These are phyloP conservation scores for Parus major DNA, from an alignment of 2,113 vertebrate species.

Conservation along the genomic window DNA sequence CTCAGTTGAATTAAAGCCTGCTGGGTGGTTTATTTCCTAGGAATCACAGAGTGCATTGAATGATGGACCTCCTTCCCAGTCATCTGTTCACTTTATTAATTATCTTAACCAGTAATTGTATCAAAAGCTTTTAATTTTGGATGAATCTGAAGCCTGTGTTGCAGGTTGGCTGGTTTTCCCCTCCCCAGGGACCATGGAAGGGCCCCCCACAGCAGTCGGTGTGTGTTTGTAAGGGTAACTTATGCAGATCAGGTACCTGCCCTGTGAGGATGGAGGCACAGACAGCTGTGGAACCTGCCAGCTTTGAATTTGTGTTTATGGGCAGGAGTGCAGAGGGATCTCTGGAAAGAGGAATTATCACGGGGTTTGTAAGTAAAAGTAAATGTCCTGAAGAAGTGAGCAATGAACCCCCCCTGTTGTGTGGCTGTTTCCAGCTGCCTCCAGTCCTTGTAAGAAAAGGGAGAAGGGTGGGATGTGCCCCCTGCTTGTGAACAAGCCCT, in stretches of 20 bases:
- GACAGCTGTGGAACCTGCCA: not conserved
- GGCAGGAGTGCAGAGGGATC: not conserved
- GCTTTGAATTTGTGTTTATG: not conserved
- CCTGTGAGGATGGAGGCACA: not conserved
- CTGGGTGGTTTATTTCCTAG: not conserved
- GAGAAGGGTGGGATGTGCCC: not conserved
- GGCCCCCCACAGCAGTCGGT: not conserved
- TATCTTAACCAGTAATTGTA: not conserved
- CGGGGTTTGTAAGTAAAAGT: not conserved
- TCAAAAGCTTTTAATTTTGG: not conserved
- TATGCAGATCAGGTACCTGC: rapidly evolving
- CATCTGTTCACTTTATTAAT: not conserved
- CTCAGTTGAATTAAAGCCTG: not conserved
- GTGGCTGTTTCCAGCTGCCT: not conserved
- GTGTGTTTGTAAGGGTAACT: not conserved
- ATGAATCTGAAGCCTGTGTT: not conserved
- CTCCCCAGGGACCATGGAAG: not conserved
- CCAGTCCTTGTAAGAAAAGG: not conserved
- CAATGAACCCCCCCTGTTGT: rapidly evolving
- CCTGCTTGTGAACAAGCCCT: not conserved
- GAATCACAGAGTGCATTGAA: not conserved
- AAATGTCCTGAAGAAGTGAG: not conserved
- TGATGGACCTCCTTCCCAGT: not conserved
- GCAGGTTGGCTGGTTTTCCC: not conserved
- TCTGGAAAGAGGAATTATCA: not conserved